These are phyloP conservation scores for Dicyrtomina minuta DNA, from an alignment of 2,888 invertebrate genomes.

Conservation along the genomic window DNA sequence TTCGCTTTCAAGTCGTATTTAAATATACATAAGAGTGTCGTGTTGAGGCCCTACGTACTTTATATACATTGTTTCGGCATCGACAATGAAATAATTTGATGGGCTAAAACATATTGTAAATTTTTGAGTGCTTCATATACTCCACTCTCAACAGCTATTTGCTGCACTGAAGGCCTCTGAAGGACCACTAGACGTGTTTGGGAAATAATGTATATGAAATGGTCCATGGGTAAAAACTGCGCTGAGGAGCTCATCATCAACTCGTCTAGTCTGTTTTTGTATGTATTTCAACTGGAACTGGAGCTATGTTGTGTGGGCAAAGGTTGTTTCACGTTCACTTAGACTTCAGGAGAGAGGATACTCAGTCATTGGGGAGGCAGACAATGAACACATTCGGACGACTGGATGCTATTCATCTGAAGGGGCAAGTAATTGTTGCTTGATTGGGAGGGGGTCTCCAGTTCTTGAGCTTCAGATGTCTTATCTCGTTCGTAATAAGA, in stretches of 20 bases:
- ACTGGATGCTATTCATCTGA: constrained; percentile 33
- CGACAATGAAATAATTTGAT: too few species aligned
- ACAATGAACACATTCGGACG: constrained; percentile 10
- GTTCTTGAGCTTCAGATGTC: constrained; percentile 7
- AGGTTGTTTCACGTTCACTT: background rate
- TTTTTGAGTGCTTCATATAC: constrained; percentile 6
- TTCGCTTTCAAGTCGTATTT: background rate
- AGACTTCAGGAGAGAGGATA: constrained; percentile 1
- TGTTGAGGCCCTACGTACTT: too few species aligned
- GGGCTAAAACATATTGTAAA: constrained; percentile 2
- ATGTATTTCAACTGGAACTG: too few species aligned
- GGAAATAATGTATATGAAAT: too few species aligned
- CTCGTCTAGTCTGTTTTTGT: too few species aligned
- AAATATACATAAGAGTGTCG: background rate
- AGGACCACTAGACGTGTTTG: background rate
- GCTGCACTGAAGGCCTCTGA: too few species aligned
- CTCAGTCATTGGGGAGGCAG: constrained; percentile 2
- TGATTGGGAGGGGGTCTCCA: constrained; percentile 33
- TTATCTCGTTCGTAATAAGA: constrained; percentile 13
- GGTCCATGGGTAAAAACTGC: too few species aligned
- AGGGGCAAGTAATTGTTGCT: constrained; percentile 37
- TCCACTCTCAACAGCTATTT: background rate
- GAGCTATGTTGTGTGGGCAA: background rate
- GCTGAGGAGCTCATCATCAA: too few species aligned
- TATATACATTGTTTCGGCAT: too few species aligned